A percentile compares a stretch with the other conserved stretches of the same genome.
phyloP scores from a whole-genome alignment of 2,797 vertebrate genomes.

The Premnoplex brunnescens region DNA sequence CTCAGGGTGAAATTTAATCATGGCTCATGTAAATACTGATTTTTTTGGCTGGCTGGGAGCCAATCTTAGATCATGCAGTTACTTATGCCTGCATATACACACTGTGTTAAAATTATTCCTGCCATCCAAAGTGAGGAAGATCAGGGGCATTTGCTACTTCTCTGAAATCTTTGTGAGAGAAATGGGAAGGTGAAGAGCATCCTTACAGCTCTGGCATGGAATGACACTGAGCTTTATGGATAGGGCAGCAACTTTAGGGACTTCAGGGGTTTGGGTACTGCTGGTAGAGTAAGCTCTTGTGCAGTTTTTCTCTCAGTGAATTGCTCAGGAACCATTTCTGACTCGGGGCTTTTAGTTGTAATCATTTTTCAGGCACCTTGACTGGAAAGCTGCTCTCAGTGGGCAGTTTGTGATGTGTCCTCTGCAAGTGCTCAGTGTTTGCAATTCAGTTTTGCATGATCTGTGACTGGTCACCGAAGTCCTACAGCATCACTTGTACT shows the following conservation, averaged over 20 bases:
- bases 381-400: neutral
- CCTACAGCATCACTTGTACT: neutral
- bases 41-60: neutral
- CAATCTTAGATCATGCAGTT: neutral
- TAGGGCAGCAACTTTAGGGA: accelerated
- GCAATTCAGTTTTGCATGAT: accelerated
- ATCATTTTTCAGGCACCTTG: neutral
- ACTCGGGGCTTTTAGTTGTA: neutral
- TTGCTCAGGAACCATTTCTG: neutral
- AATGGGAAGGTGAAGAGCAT: neutral
- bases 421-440: neutral
- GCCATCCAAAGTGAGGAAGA: neutral
- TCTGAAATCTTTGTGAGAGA: neutral
- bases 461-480: neutral
- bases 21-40: neutral
- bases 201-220: accelerated
- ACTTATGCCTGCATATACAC: accelerated
- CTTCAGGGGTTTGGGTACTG: neutral
- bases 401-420: accelerated
- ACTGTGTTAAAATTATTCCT: neutral
- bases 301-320: neutral
- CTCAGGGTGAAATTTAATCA: neutral
- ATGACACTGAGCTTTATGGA: neutral
- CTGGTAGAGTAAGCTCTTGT: neutral
- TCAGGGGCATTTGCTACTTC: neutral